Conservation (phyloP, 2,797 vertebrate genomes). For the Sciaenops ocellatus region DNA sequence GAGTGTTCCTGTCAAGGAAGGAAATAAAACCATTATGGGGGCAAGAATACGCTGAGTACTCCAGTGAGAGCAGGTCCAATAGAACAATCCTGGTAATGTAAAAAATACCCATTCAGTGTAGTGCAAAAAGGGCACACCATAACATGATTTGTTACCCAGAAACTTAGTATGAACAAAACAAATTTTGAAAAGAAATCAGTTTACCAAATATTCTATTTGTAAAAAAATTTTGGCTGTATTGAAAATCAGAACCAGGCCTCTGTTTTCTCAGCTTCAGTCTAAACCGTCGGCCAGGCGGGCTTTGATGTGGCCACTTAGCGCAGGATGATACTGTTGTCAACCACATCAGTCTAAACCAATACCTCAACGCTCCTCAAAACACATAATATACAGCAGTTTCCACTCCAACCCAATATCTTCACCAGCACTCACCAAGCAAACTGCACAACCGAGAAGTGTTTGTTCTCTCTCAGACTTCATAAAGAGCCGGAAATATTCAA, state of each 20-base stretch:
- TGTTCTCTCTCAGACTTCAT: conserved; percentile 41
- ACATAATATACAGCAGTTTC: conserved; percentile 59
- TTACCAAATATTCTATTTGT: conserved; percentile 37
- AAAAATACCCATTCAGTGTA: conserved; percentile 22
- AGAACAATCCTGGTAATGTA: conserved; percentile 23
- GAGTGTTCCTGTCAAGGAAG: conserved; percentile 53
- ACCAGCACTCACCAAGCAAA: conserved; percentile 35
- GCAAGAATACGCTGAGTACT: conserved; percentile 33
- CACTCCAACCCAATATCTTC: conserved; percentile 42
- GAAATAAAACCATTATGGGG: conserved; percentile 58
- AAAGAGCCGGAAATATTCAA: conserved; percentile 51
- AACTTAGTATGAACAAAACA: conserved; percentile 32
- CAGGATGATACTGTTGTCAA: conserved; percentile 70
- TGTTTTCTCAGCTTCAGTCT: conserved; percentile 52
- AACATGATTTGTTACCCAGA: conserved; percentile 35
- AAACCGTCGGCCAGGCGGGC: conserved; percentile 33
- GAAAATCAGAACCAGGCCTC: conserved; percentile 60
- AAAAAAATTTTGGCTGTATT: conserved; percentile 20
- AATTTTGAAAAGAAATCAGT: conserved; percentile 41
- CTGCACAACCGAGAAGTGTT: conserved; percentile 35
- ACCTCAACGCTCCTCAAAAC: conserved; percentile 55
- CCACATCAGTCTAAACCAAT: conserved; percentile 73
- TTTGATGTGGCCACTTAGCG: conserved; percentile 73
- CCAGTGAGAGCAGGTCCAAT: conserved; percentile 27
- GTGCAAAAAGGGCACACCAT: neutral